phyloP scores from a whole-genome alignment of 2,888 invertebrate species.

The Platypus cylindrus region DNA sequence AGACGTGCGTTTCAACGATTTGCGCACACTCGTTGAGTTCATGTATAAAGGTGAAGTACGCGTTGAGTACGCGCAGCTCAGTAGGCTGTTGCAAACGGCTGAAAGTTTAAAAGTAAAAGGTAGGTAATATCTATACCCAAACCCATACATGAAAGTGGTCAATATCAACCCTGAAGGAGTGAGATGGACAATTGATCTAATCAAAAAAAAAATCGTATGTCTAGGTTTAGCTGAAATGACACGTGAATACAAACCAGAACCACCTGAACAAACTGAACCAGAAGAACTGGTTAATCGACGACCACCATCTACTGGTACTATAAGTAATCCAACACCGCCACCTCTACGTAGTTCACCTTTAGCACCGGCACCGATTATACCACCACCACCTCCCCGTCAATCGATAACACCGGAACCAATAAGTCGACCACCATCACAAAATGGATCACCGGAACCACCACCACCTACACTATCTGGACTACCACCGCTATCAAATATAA shows the following conservation, averaged over 20 bases:
- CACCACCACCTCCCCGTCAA: conserved; percentile 8
- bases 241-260: conserved; percentile 33
- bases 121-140: too few relatives aligned
- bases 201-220: too few relatives aligned
- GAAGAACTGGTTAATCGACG: conserved; percentile 31
- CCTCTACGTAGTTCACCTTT: conserved; percentile 11
- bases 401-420: conserved; percentile 9
- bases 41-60: conserved; percentile 95
- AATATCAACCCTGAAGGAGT: too few relatives aligned
- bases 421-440: conserved; percentile 11
- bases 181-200: too few relatives aligned
- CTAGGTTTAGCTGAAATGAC: conserved; percentile 78
- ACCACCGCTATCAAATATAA: background rate
- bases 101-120: conserved; percentile 86
- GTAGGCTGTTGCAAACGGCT: conserved; percentile 81
- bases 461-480: too few relatives aligned
- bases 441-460: conserved; percentile 14
- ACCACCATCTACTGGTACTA: conserved; percentile 23
- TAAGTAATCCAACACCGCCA: conserved; percentile 16
- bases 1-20: conserved; percentile 84
- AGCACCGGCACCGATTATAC: conserved; percentile 7
- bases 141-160: too few relatives aligned
- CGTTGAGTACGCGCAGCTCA: conserved; percentile 87
- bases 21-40: conserved; percentile 86
- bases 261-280: conserved; percentile 34